Evolutionary conservation across 2,113 vertebrate genomes (phyloP).

Genomic region (Empidonax traillii): DNA sequence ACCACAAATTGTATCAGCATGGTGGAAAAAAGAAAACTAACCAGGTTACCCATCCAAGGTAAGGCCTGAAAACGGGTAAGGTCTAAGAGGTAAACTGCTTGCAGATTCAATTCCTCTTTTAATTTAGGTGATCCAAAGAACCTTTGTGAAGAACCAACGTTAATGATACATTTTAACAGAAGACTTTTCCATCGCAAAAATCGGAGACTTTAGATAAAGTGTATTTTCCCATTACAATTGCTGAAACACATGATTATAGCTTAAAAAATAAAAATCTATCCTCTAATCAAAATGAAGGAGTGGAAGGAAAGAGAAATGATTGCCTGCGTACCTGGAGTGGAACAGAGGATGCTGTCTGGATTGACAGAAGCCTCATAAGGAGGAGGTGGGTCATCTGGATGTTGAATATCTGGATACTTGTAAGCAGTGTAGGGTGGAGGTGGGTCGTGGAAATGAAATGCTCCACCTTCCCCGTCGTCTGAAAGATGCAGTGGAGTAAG

Average conservation of each 20-base stretch:
- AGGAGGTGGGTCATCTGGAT: conserved; percentile 94
- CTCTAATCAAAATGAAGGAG: not conserved
- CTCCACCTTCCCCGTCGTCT: conserved; percentile 94
- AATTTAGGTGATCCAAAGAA: not conserved
- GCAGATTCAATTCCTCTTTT: not conserved
- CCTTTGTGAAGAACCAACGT: not conserved
- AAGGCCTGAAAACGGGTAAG: not conserved
- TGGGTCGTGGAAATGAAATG: conserved; percentile 97
- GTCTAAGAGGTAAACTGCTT: not conserved
- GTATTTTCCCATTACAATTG: not conserved
- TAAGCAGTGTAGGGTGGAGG: conserved; percentile 96
- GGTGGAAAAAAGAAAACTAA: not conserved
- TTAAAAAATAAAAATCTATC: not conserved
- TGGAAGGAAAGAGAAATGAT: not conserved
- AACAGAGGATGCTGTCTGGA: conserved; percentile 87
- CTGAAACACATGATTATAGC: not conserved
- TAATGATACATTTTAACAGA: not conserved
- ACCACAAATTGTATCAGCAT: not conserved
- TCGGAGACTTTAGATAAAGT: not conserved
- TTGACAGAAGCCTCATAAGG: conserved; percentile 96
- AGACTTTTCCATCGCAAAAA: not conserved
- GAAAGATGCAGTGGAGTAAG: conserved; percentile 96
- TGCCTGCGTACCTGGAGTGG: conserved; percentile 81
- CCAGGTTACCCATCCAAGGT: not conserved
- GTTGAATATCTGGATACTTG: conserved; percentile 94